Conservation (phyloP, 2,888 invertebrate species). For the Lysandra coridon region DNA sequence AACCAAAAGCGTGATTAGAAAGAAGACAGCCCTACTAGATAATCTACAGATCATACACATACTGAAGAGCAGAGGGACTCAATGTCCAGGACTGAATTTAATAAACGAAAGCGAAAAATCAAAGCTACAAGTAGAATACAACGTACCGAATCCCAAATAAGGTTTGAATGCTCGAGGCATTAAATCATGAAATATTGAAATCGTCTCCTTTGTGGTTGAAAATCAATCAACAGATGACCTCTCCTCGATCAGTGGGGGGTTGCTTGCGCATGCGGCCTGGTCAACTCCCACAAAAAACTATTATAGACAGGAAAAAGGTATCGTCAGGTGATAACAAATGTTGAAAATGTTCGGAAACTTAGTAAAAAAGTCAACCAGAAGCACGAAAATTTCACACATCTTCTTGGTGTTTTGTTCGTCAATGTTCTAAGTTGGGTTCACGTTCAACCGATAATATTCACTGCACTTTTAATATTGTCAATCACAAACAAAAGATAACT, state of each 20-base stretch:
- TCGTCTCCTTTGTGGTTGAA: slow-evolving; percentile 1
- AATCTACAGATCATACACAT: slow-evolving; percentile 19
- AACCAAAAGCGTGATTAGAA: not conserved
- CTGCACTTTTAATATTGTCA: not conserved
- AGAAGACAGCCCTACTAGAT: not conserved
- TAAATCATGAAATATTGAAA: not conserved
- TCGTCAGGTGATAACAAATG: not conserved
- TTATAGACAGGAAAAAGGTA: not conserved
- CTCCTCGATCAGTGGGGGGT: not conserved
- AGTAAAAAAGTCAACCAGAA: not conserved
- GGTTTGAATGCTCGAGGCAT: not conserved
- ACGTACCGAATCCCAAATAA: slow-evolving; percentile 1
- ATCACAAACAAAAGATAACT: not conserved
- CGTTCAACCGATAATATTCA: not conserved
- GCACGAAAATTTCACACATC: slow-evolving; percentile 2
- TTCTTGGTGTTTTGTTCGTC: not conserved
- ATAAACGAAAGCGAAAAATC: not conserved
- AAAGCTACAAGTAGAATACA: not conserved
- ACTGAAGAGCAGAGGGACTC: not conserved
- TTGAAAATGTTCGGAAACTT: not conserved
- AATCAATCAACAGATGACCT: slow-evolving; percentile 19
- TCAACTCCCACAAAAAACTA: not conserved
- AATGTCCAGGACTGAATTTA: slow-evolving; percentile 6
- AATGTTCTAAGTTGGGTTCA: not conserved
- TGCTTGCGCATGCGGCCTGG: slow-evolving; percentile 5